phyloP scores from a whole-genome alignment of 2,797 vertebrate species.

The Crenichthys baileyi region DNA sequence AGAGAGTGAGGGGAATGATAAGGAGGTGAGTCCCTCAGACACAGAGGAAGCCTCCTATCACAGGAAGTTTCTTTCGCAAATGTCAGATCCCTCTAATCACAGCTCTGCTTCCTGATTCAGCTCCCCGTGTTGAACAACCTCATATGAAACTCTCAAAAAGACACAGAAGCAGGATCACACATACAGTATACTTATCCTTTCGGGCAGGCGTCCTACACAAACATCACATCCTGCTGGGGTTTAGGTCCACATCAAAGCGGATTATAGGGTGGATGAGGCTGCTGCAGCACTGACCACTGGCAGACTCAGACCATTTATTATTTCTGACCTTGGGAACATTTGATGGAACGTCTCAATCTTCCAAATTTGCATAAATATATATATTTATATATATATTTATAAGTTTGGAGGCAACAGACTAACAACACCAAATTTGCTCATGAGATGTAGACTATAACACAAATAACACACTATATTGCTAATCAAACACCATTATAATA shows the following conservation, averaged over 20 bases:
- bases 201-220: slow-evolving; percentile 62
- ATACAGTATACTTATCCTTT: slow-evolving; percentile 41
- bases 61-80: slow-evolving; percentile 68
- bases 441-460: slow-evolving; percentile 2
- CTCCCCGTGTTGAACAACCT: slow-evolving; percentile 46
- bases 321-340: slow-evolving; percentile 53
- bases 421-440: slow-evolving; percentile 5
- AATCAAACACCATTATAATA: slow-evolving; percentile 18
- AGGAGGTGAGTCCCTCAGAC: slow-evolving; percentile 55
- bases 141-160: slow-evolving; percentile 10
- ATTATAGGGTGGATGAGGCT: slow-evolving; percentile 68
- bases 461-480: slow-evolving; percentile 26
- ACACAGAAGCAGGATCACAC: slow-evolving; percentile 36
- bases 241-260: slow-evolving; percentile 68
- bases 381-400: slow-evolving; percentile 16
- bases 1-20: slow-evolving; percentile 45
- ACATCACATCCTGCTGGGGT: slow-evolving; percentile 58
- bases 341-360: slow-evolving; percentile 21
- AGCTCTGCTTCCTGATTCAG: slow-evolving; percentile 64
- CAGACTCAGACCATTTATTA: slow-evolving; percentile 55
- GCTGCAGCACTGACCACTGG: slow-evolving; percentile 34
- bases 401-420: neutral
- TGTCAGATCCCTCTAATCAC: slow-evolving; percentile 71
- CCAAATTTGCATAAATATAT: slow-evolving; percentile 24
- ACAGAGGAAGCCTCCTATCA: slow-evolving; percentile 74